Percentiles rank a stretch among this genome's conserved stretches.
Conservation (phyloP, 2,797 vertebrate genomes). For the Sebastes wilsoni region DNA sequence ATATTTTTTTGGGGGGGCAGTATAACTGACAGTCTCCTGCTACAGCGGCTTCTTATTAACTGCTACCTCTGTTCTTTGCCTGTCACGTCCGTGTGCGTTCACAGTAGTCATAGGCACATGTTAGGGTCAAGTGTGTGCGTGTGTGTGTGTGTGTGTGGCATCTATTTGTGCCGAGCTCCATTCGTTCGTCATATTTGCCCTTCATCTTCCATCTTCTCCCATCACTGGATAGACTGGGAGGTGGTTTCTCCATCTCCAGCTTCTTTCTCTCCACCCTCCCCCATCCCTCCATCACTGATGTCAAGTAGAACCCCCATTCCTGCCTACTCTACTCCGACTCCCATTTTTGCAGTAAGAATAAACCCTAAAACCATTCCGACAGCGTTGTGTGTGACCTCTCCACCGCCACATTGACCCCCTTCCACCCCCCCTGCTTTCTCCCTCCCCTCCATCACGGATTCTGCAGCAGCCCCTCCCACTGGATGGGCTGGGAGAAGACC, state of each 20-base stretch:
- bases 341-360: background rate
- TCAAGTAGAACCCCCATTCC: background rate
- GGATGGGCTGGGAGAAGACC: constrained; percentile 96
- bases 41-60: constrained; percentile 44
- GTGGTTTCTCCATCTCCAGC: background rate
- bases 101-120: constrained; percentile 72
- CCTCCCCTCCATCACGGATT: constrained; percentile 53
- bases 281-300: background rate
- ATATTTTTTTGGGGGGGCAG: constrained; percentile 32
- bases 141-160: constrained; percentile 2
- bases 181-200: background rate
- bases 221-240: background rate
- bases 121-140: constrained; percentile 22
- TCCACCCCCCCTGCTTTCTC: rapidly evolving
- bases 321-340: background rate
- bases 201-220: background rate
- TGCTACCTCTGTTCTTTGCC: constrained; percentile 47
- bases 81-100: constrained; percentile 44
- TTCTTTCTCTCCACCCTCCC: background rate
- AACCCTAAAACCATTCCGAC: background rate
- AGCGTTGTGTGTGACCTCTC: background rate
- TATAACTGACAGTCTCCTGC: constrained; percentile 52
- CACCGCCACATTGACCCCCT: background rate
- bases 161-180: constrained; percentile 6
- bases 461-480: constrained; percentile 95